phyloP scores from a whole-genome alignment of 2,888 invertebrate genomes.

The Hanleya hanleyi region DNA sequence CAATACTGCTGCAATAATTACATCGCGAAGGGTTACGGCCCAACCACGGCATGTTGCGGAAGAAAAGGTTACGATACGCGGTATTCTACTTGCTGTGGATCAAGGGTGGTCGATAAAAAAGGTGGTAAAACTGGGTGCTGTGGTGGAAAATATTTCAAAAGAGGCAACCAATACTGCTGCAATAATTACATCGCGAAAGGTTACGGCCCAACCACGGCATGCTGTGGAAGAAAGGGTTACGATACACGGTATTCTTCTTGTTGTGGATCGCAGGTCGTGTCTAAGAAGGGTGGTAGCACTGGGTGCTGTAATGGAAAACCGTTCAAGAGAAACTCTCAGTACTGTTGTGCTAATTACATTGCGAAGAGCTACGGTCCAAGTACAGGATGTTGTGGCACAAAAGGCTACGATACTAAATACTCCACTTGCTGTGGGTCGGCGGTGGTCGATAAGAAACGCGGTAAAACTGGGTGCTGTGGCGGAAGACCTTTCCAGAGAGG shows the following conservation, averaged over 20 bases:
- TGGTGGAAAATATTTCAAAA: not conserved
- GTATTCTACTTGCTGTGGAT: not conserved
- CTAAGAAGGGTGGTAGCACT: not conserved
- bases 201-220: not conserved
- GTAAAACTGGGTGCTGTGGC: not conserved
- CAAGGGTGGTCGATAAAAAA: not conserved
- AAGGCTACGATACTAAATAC: not conserved
- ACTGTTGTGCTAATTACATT: not conserved
- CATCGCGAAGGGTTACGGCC: not conserved
- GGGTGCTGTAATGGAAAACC: not conserved
- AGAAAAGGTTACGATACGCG: not conserved
- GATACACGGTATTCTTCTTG: not conserved
- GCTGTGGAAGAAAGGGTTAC: not conserved
- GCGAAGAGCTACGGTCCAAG: not conserved
- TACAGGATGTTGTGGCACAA: not conserved
- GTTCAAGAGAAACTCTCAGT: not conserved
- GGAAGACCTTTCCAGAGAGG: not conserved
- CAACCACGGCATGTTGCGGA: not conserved
- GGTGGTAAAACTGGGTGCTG: not conserved
- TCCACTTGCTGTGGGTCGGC: not conserved
- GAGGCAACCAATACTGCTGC: not conserved
- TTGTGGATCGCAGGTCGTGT: not conserved
- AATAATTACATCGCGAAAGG: not conserved
- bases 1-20: not conserved
- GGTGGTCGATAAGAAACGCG: not conserved